Conservation (phyloP, 2,113 vertebrate species). For the Sakesphorus luctuosus region DNA sequence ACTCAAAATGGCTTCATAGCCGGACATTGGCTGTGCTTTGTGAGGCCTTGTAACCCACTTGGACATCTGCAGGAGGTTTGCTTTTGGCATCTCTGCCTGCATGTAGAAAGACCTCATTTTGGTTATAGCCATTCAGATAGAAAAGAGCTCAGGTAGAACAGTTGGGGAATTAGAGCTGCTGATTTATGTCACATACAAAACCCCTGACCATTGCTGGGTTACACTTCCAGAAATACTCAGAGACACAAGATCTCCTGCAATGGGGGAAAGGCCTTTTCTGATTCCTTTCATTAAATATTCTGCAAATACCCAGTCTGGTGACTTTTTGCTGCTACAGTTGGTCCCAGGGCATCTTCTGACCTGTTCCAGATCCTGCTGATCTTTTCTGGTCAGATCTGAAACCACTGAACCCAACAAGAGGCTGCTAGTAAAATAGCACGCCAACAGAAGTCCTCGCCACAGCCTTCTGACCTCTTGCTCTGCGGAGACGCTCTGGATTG, state of each 20-base stretch:
- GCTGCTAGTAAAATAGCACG: background rate
- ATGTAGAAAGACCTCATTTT: background rate
- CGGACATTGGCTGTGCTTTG: accelerated
- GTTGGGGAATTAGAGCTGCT: background rate
- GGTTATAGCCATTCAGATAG: background rate
- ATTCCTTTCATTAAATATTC: background rate
- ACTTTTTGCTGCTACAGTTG: background rate
- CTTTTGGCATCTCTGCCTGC: background rate
- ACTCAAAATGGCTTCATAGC: background rate
- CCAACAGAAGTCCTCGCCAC: background rate
- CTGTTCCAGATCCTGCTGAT: background rate
- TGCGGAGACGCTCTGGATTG: accelerated
- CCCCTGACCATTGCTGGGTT: background rate
- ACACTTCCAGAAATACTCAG: background rate
- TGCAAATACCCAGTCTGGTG: background rate
- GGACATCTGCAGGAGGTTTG: background rate
- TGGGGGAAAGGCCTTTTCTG: background rate
- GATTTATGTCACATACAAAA: background rate
- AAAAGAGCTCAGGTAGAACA: background rate
- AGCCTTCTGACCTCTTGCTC: background rate
- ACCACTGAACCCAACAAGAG: background rate
- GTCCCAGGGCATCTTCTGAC: background rate
- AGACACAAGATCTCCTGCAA: background rate
- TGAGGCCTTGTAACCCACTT: background rate
- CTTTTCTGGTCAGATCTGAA: background rate